phyloP scores from a whole-genome alignment of 2,113 vertebrate genomes.

The Sula dactylatra region DNA sequence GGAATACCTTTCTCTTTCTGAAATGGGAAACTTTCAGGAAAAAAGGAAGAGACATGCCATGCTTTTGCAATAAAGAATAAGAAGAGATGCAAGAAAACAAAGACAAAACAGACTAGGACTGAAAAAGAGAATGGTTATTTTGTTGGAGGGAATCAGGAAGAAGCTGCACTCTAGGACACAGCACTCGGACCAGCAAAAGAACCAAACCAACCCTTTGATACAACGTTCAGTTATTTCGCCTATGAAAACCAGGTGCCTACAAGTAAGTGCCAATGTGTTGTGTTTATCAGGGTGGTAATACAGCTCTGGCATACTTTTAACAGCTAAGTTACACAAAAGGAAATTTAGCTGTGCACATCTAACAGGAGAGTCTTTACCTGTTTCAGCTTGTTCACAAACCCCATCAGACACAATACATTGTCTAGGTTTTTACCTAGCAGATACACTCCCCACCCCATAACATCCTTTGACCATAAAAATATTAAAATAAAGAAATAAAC shows the following conservation, averaged over 20 bases:
- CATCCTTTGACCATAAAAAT: background rate
- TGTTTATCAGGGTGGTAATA: background rate
- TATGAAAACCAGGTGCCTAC: background rate
- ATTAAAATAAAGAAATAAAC: background rate
- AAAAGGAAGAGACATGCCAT: background rate
- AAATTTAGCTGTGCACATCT: background rate
- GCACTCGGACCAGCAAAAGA: background rate
- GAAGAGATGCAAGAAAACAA: background rate
- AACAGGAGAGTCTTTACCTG: background rate
- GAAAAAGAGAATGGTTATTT: background rate
- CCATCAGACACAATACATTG: background rate
- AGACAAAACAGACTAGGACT: background rate
- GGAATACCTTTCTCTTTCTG: background rate
- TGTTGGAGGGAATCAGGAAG: background rate
- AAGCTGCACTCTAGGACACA: background rate
- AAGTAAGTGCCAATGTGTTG: background rate
- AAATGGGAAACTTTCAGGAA: background rate
- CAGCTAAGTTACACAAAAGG: background rate
- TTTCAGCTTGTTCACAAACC: constrained; percentile 7
- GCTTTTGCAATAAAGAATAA: background rate
- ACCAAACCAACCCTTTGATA: background rate
- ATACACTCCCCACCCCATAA: background rate
- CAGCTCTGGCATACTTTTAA: background rate
- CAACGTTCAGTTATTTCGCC: background rate
- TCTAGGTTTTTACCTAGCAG: background rate